Evolutionary conservation across 2,113 vertebrate genomes (phyloP), one percentile per base, ranked within the genome.

Genomic region (Elaphurus davidianus): DNA sequence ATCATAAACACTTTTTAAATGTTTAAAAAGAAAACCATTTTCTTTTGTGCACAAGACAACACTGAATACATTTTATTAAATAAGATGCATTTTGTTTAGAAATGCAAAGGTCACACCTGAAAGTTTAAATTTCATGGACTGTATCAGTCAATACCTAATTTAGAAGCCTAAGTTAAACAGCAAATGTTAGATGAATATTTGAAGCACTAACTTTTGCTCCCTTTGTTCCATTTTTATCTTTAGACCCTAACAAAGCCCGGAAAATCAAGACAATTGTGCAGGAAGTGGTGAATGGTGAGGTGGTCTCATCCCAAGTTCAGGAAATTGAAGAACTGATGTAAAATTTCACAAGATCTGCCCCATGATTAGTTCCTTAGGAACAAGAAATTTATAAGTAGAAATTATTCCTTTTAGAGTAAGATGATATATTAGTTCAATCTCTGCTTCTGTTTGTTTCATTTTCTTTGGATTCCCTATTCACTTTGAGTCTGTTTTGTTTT

Each of bases 251-350:
- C 82, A 99, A 99, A 98, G 98, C 98, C 19, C 98, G 98, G 60
- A 98, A 98, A 97, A 98, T 99, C 98, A 99, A 98, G 97, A 99
- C 98, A 55, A 98, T 99, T 43, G 97, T 99, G 0, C 99, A 99
- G 94, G 99, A 99, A 78, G 96, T 99, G 28, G 98, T 99, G 67
- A 98, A 99, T 19, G 99, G 99, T 47, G 99, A 99, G 85, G 98
- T 99, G 59, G 97, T 99, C 45, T 98, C 99, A n/a, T 98, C 99
- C 14, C 97, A 99, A 0, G 98, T 99, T 60, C 98, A 99, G 86
- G 99, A 99, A 97, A 87, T 98, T 33, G 98, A 99, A 98, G 98
- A 99, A 96, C 95, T 97, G 43, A 97, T 99, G 2, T 99, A 92
- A 98, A 62, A 83, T 30, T 45, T 95, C 55, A 43, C 57, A 30